These are phyloP conservation scores for Colossoma macropomum DNA, from an alignment of 2,113 vertebrate genomes.

Conservation along the genomic window DNA sequence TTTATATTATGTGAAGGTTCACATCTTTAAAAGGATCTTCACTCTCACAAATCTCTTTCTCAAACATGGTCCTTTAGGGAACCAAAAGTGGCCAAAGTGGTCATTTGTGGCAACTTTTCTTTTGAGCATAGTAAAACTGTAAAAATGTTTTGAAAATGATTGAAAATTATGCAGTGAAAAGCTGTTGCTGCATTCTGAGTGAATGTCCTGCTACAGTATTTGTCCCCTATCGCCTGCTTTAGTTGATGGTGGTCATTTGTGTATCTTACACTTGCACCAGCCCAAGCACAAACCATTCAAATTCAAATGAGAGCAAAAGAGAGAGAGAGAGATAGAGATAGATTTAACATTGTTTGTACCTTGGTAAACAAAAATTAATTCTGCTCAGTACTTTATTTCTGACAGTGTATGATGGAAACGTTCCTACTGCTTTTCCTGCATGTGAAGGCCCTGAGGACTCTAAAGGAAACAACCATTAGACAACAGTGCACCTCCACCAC, in stretches of 20 bases:
- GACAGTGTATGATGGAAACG: conserved; percentile 72
- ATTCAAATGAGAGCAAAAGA: conserved; percentile 76
- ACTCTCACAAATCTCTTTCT: too few species aligned
- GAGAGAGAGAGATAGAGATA: conserved; percentile 55
- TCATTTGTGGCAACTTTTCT: too few species aligned
- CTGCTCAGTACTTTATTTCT: too few species aligned
- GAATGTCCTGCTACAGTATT: conserved; percentile 17
- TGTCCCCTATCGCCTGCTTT: conserved; percentile 5
- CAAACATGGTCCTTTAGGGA: too few species aligned
- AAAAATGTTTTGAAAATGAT: too few species aligned
- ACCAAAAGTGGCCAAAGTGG: too few species aligned
- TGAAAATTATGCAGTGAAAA: too few species aligned
- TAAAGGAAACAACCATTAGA: conserved; percentile 58
- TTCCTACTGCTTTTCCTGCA: conserved; percentile 73
- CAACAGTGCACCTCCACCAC: conserved; percentile 20
- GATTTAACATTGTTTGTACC: too few species aligned
- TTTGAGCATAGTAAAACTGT: too few species aligned
- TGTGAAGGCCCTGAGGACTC: conserved; percentile 75
- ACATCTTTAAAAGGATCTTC: too few species aligned
- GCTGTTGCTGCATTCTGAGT: not conserved
- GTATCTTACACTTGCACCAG: conserved; percentile 80
- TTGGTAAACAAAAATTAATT: too few species aligned
- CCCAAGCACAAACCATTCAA: conserved; percentile 75
- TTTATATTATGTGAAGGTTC: too few species aligned
- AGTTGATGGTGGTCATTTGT: conserved; percentile 76